Conservation (phyloP, 2,113 vertebrate species). For the Upupa epops region DNA sequence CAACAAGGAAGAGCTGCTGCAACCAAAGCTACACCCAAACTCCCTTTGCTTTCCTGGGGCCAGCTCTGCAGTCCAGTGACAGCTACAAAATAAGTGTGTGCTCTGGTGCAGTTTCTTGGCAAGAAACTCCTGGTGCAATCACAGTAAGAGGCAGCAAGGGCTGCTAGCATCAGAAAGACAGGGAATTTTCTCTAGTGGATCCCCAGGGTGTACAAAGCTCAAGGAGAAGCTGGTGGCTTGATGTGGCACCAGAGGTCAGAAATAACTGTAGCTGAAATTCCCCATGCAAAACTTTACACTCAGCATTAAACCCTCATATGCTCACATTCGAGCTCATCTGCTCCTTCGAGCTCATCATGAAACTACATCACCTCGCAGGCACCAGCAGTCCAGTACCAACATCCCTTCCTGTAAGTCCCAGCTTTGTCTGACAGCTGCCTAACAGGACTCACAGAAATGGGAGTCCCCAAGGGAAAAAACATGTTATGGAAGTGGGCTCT, state of each 20-base stretch:
- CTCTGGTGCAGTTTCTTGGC: neutral
- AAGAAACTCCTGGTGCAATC: neutral
- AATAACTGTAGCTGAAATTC: neutral
- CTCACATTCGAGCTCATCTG: fast-evolving
- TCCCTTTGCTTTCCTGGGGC: neutral
- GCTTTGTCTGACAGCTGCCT: neutral
- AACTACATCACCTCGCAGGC: neutral
- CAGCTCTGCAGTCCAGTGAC: neutral
- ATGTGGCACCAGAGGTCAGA: neutral
- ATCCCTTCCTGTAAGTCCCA: neutral
- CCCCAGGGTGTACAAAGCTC: neutral
- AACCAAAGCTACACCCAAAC: neutral
- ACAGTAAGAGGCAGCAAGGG: fast-evolving
- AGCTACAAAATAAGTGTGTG: fast-evolving
- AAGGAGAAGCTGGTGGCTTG: neutral
- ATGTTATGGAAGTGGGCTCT: fast-evolving
- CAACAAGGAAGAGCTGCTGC: neutral
- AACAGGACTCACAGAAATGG: fast-evolving
- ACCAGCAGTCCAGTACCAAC: neutral
- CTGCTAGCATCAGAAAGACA: neutral
- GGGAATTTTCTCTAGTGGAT: neutral
- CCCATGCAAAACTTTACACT: neutral
- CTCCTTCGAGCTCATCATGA: neutral
- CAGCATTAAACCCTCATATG: neutral
- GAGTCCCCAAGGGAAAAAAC: neutral